Evolutionary conservation across 2,113 vertebrate species (phyloP), one percentile per base, ranked within the genome.

Genomic region (Psilopogon haemacephalus): DNA sequence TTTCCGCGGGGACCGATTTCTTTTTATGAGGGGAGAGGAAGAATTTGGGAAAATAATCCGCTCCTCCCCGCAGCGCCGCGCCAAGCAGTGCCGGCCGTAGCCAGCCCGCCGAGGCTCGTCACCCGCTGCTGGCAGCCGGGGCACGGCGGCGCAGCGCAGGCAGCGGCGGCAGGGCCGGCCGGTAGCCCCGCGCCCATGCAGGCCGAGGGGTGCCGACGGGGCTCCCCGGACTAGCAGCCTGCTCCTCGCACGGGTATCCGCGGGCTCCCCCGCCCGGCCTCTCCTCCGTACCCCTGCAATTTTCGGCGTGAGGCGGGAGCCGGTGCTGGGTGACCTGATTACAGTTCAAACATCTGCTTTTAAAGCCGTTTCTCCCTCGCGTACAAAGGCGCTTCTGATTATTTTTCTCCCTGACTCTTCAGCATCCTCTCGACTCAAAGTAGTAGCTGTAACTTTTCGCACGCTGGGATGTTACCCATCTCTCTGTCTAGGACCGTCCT

Each of bases 311-410:
- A 27, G 63, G 84, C 72, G 87, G 84, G 62, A 50, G 48, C 55
- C 44, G 44, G 73, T 13, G 84, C 84, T 3, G 54, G 21, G 67
- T 83, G 93, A 92, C 91, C 91, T 80, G 89, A 72, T 80, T 84
- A 60, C 69, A 30, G 65, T 32, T 52, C 9, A 38, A 72, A 68
- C 76, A 55, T 55, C 84, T 71, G 84, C 84, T 40, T 76, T 80
- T 35, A 65, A 44, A 80, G 73, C 81, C 64, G 0, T 9, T 50
- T 52, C 76, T 69, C 84, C 35, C 50, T 26, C 38, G 28, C 18
- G 21, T 69, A 80, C 81, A 69, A 84, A 91, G 84, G 84, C 55
- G 59, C 73, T 89, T 46, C 77, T 60, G 84, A 88, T 89, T 80
- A 42, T 81, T 95, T 94, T 77, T 69, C 59, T 84, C 64, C 59